Evolutionary conservation across 2,113 vertebrate genomes (phyloP).

Genomic region (Solenodon paradoxus): DNA sequence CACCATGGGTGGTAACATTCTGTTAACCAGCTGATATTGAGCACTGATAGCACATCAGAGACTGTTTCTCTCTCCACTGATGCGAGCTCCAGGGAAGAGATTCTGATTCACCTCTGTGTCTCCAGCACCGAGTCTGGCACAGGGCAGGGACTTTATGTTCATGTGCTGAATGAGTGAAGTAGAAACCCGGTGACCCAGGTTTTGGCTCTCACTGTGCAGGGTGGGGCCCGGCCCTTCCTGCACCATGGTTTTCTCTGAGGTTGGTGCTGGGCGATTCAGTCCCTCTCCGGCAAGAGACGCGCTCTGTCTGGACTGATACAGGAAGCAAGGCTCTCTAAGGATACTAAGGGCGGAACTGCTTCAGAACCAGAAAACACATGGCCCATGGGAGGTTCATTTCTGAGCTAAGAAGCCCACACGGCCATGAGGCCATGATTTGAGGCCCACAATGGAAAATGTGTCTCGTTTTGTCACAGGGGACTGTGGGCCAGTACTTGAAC

Average conservation of each 20-base stretch:
- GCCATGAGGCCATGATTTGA: neutral
- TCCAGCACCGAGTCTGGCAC: neutral
- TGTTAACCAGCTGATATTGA: neutral
- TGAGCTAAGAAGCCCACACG: neutral
- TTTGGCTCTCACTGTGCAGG: neutral
- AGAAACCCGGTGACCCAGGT: neutral
- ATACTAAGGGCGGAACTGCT: neutral
- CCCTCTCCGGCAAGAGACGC: accelerated
- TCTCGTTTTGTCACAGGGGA: neutral
- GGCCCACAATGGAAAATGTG: neutral
- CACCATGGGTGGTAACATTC: neutral
- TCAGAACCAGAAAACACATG: neutral
- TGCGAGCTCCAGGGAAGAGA: neutral
- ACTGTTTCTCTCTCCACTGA: neutral
- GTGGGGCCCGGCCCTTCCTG: neutral
- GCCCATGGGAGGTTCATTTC: neutral
- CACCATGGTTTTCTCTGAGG: neutral
- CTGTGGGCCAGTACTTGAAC: neutral
- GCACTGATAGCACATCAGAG: neutral
- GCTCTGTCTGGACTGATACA: neutral
- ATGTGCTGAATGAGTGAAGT: neutral
- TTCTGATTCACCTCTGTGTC: neutral
- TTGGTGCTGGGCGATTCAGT: neutral
- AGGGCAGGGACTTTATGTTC: neutral
- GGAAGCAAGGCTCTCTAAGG: neutral